These are phyloP conservation scores for Ophioninae sp. DNA, from an alignment of 2,888 invertebrate species.

Conservation along the genomic window DNA sequence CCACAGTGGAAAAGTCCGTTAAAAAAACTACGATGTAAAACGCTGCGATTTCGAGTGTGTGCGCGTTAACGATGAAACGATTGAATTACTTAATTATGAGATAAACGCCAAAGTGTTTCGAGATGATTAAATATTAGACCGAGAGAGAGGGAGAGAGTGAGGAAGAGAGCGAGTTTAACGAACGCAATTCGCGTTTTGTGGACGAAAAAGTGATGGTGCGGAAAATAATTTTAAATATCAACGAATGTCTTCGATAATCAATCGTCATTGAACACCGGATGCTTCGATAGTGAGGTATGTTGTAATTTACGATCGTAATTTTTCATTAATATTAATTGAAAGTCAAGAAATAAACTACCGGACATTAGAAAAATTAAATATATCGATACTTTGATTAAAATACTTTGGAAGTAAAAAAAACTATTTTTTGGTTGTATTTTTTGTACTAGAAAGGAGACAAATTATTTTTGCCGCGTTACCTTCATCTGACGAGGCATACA, in stretches of 20 bases:
- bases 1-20: neutral
- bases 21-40: constrained; percentile 18
- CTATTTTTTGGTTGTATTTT: too few relatives aligned
- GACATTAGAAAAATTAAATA: neutral
- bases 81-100: constrained; percentile 16
- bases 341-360: neutral
- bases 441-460: too few relatives aligned
- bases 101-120: constrained; percentile 24
- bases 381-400: neutral
- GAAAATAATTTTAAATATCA: neutral
- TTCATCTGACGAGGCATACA: too few relatives aligned
- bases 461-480: too few relatives aligned
- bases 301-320: neutral
- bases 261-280: neutral
- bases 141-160: neutral
- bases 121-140: constrained; percentile 30
- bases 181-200: neutral
- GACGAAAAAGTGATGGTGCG: constrained; percentile 17
- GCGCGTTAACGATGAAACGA: constrained; percentile 19
- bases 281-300: constrained; percentile 20
- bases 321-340: neutral
- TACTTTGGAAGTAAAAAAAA: too few relatives aligned
- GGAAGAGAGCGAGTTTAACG: constrained; percentile 61
- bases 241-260: neutral
- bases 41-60: neutral